These are phyloP conservation scores for Gallinago stenura DNA, from an alignment of 2,797 vertebrate species.

Conservation along the genomic window DNA sequence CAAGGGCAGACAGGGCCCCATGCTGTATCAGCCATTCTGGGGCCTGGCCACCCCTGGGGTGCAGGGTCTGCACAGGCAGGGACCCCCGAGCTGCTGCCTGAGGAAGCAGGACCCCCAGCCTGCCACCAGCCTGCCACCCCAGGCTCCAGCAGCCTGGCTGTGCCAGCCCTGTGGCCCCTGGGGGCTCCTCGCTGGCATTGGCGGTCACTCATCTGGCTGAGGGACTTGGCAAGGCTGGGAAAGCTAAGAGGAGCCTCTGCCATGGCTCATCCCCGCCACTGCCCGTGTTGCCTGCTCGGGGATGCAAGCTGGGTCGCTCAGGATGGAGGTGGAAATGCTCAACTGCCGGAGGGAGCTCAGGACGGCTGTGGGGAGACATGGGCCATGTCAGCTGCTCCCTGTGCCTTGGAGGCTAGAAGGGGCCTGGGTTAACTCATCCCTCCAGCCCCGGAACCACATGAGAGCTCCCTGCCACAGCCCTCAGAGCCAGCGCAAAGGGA, in stretches of 20 bases:
- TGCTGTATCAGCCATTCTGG: rapidly evolving
- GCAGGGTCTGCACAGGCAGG: not conserved
- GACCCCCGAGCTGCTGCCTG: no score
- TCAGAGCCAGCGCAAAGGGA: not conserved
- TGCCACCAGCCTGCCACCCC: not conserved
- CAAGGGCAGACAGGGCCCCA: not conserved
- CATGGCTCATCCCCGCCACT: constrained; percentile 77
- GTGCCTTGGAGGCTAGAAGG: not conserved
- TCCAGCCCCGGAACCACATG: rapidly evolving
- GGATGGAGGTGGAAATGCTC: constrained; percentile 92
- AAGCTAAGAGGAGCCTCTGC: constrained; percentile 46
- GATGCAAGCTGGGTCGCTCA: constrained; percentile 88
- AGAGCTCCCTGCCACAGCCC: not conserved
- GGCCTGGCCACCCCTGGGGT: no score
- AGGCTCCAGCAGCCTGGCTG: not conserved
- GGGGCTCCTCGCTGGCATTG: not conserved
- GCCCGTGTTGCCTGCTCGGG: constrained; percentile 91
- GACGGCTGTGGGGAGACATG: constrained; percentile 80
- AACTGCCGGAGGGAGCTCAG: constrained; percentile 93
- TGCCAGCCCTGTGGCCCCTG: no score
- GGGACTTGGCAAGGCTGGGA: not conserved
- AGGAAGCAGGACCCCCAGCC: not conserved
- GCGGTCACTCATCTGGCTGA: rapidly evolving
- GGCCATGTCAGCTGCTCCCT: not conserved
- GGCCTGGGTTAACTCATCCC: not conserved